Base-by-base conservation (phyloP, 2,797 vertebrate genomes). In the Lagocephalus sceleratus region DNA sequence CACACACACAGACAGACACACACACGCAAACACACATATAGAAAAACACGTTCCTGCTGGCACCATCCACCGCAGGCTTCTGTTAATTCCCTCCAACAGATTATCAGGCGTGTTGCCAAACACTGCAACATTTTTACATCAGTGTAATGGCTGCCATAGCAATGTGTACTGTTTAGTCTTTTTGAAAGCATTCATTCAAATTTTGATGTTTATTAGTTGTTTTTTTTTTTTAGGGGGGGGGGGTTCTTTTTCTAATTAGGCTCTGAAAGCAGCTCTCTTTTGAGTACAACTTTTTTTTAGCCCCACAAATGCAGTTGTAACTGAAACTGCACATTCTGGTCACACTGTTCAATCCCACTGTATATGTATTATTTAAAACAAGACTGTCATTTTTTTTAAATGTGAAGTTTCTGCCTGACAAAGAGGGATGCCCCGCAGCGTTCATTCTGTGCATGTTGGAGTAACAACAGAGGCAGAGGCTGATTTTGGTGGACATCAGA, bases 21-120 rank as follows among this genome's bases (percentile, higher is more conserved):
- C 59, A 74, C 54, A 59, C 55, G 60, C 55, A 39, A 38, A 20
- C 11, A 49, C 54, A 59, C 55, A 63, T 46, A 56, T 3, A 22
- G 68, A 56, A 55, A 71, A 58, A 55, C 44, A 54, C 60, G 71
- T 77, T 79, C 68, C 58, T 69, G 60, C 61, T 46, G 8, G 54
- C 67, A 53, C 60, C 68, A 54, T 57, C 61, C 66, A 58, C 54
- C 60, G 68, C 63, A 65, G 73, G 76, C 59, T 43, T 70, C 57
- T 66, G 71, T 42, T 63, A 79, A 86, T 78, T 79, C 77, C 75
- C 69, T 81, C 67, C 75, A 58, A 67, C 66, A 72, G 79, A 76
- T 78, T 70, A 52, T 21, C 23, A 74, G 73, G 72, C 69, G 58
- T 43, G 51, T 63, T 83, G 79, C 72, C 81, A 84, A 80, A 81